Evolutionary conservation across 2,113 vertebrate genomes (phyloP), one percentile per base, ranked within the genome.

Genomic region (Oxyura jamaicensis): DNA sequence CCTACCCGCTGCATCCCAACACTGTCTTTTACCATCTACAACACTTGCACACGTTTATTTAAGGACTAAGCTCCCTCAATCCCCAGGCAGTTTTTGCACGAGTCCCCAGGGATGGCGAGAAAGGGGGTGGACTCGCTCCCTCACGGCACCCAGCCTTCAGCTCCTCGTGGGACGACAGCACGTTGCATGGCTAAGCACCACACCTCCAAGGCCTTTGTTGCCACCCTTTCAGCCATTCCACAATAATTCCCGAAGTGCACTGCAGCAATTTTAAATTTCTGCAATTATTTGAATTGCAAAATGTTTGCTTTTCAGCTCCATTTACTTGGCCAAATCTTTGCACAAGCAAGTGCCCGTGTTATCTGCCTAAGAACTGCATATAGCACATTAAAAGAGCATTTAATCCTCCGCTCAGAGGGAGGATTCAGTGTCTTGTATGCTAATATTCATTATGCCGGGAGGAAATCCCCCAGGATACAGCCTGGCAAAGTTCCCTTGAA

Each of bases 391-490:
- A 91, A 89, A 83, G 59, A 67, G 86, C 83, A 66, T 94, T 95
- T 95, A 92, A 96, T 97, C 74, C 92, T 46, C 53, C 0, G 0
- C 78, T 92, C 55, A 12, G 25, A 35, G 44, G 66, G 86, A 93
- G 48, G 26, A 65, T 62, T 96, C 56, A 8, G 58, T 46, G 62
- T 50, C 66, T 79, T 58, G 53, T 41, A 63, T 66, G 81, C 74
- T 93, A 83, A 95, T 83, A 92, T 89, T 93, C 86, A 91, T 81
- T 79, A 84, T 21, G 71, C 58, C 33, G 79, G 66, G 86, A 93
- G 81, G 73, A 95, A 86, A 89, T 95, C 93, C 77, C 74, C 21
- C 83, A 58, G 86, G 93, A 90, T 62, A 18, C 41, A 23, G 86
- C 73, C 73, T 96, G 95, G 88, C 86, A 66, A 62, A 75, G 66